Evolutionary conservation across 2,797 vertebrate species (phyloP), one percentile per base, ranked within the genome.

Genomic region (Mionectes olivaceus): DNA sequence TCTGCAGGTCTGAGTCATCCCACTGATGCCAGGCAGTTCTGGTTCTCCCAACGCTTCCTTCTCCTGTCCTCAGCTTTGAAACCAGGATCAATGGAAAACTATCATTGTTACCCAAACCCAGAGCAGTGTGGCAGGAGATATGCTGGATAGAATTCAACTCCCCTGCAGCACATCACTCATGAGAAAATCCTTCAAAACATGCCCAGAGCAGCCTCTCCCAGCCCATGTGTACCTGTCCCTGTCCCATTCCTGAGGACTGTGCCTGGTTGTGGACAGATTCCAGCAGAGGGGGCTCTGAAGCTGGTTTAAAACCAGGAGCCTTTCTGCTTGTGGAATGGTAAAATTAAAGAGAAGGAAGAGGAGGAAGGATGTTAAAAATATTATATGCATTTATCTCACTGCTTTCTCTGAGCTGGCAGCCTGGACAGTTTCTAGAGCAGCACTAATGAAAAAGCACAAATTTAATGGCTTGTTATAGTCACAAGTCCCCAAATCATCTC

Each of bases 251-350:
- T 7, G 0, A 47, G 60, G 30, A 5, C 55, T 6, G 7, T 3
- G 55, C 50, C 57, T 5, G 52, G 3, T 57, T 33, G 60, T 67
- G 11, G 13, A 1, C 68, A 53, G 65, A 0, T 14, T 69, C 95
- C 96, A 89, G 94, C 8, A 96, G 96, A 93, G 92, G 95, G 96
- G 76, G 93, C 96, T 82, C 96, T 55, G 69, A 81, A 69, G 23
- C 93, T 79, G 70, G 0, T 63, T 11, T 15, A 47, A 50, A 49
- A 33, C 5, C 5, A 61, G 21, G 6, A 85, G 52, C 55, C 57
- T 1, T 8, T 78, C 74, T 41, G 61, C 55, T 59, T 28, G 41
- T 5, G 33, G 27, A 67, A 32, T 0, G 5, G 52, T 53, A 86
- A 43, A 77, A 52, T 65, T 17, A 7, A 30, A 49, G 50, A 49